Conservation (phyloP, 2,113 vertebrate genomes). For the Meriones unguiculatus region DNA sequence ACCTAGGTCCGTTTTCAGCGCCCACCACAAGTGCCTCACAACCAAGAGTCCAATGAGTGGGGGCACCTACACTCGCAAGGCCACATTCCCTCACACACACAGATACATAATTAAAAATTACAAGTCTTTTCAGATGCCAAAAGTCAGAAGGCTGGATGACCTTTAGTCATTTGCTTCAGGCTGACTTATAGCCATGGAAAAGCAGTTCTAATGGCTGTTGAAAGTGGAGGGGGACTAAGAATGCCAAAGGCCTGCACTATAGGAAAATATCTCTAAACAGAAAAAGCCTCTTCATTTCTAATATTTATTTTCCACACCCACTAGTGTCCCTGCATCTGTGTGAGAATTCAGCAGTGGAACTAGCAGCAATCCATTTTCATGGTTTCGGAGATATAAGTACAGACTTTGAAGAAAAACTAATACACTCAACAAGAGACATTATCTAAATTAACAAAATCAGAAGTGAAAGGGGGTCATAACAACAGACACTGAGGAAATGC, state of each 20-base stretch:
- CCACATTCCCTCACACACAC: no score
- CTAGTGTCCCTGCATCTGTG: background rate
- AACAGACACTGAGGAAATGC: no score
- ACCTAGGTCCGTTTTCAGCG: background rate
- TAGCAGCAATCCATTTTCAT: background rate
- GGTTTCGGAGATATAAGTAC: background rate
- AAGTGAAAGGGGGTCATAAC: no score
- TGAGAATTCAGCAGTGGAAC: background rate
- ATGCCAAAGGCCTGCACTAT: no score
- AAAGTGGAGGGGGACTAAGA: no score
- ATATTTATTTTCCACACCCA: background rate
- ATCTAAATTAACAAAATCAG: no score
- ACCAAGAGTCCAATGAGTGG: no score
- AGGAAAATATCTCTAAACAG: background rate
- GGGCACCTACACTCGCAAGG: background rate
- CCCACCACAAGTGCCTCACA: background rate
- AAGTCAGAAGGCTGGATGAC: background rate
- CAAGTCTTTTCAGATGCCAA: background rate
- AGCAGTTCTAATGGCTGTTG: background rate
- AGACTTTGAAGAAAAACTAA: background rate
- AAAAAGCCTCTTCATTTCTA: background rate
- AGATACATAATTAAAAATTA: background rate
- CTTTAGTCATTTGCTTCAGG: background rate
- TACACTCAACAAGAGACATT: background rate
- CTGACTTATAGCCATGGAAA: background rate